Conservation (phyloP, 2,888 invertebrate species). For the Lobophora halterata region DNA sequence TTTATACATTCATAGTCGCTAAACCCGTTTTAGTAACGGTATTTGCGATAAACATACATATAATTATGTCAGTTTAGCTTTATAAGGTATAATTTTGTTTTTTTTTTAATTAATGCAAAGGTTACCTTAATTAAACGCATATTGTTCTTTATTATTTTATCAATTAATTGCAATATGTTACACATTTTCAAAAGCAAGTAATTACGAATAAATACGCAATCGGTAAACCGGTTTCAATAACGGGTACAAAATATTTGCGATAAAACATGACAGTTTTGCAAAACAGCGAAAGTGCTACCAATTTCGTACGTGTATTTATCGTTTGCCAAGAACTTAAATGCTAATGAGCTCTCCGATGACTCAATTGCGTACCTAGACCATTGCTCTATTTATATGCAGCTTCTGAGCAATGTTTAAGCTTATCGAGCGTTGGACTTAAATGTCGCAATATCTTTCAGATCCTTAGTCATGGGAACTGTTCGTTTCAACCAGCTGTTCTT, state of each 20-base stretch:
- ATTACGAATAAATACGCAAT: no score
- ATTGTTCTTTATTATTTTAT: background rate
- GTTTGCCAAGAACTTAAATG: constrained; percentile 9
- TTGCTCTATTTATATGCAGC: constrained; percentile 23
- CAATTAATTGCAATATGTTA: constrained; percentile 2
- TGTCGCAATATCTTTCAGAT: constrained; percentile 24
- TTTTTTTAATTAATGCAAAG: no score
- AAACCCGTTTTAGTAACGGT: no score
- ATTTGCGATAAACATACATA: no score
- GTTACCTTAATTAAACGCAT: no score
- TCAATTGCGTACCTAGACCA: constrained; percentile 11
- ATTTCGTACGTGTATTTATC: constrained; percentile 20
- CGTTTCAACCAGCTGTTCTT: constrained; percentile 52
- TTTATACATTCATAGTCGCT: no score
- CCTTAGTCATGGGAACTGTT: constrained; percentile 51
- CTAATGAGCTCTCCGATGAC: constrained; percentile 17
- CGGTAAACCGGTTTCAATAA: constrained; percentile 13
- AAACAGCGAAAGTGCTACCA: constrained; percentile 31
- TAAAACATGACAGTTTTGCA: constrained; percentile 22
- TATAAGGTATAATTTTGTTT: no score
- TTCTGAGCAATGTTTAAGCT: constrained; percentile 22
- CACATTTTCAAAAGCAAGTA: constrained; percentile 1
- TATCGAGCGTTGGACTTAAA: constrained; percentile 22
- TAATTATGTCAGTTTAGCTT: no score
- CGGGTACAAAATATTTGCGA: constrained; percentile 14